A percentile compares a stretch with the other conserved stretches of the same genome.
Evolutionary conservation across 2,797 vertebrate species (phyloP).

Genomic region (Diceros bicornis): DNA sequence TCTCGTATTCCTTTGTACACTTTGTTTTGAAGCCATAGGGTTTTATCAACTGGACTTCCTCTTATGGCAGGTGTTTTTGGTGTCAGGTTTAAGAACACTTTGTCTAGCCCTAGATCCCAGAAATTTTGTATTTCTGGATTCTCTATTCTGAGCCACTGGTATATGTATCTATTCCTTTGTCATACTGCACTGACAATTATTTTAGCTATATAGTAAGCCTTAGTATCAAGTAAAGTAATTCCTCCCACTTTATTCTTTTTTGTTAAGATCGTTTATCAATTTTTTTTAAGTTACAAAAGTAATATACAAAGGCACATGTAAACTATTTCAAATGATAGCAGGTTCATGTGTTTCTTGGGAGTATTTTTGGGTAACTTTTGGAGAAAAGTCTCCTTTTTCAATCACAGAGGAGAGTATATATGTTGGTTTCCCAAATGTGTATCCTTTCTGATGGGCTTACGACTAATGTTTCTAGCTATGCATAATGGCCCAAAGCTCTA

Average conservation of each 20-base stretch:
- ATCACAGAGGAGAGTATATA: neutral
- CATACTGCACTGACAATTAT: neutral
- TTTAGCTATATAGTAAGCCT: neutral
- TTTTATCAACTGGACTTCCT: neutral
- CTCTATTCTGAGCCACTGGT: neutral
- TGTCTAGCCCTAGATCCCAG: neutral
- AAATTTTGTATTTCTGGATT: neutral
- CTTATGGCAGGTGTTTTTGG: neutral
- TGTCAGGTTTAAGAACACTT: neutral
- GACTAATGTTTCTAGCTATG: conserved; percentile 12
- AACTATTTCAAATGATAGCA: conserved; percentile 31
- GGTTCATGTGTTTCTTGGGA: neutral
- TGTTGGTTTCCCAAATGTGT: neutral
- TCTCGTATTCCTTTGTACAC: neutral
- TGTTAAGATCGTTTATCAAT: neutral
- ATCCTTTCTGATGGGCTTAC: neutral
- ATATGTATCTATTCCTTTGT: neutral
- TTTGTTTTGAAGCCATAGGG: neutral
- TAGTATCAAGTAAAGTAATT: neutral
- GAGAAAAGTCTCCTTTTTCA: neutral
- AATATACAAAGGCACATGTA: neutral
- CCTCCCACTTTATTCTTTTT: neutral
- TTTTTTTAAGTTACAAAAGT: neutral
- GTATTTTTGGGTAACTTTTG: neutral
- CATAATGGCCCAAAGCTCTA: neutral